Base-by-base conservation (phyloP, 2,797 vertebrate species). In the Toxotes lorentzi region DNA sequence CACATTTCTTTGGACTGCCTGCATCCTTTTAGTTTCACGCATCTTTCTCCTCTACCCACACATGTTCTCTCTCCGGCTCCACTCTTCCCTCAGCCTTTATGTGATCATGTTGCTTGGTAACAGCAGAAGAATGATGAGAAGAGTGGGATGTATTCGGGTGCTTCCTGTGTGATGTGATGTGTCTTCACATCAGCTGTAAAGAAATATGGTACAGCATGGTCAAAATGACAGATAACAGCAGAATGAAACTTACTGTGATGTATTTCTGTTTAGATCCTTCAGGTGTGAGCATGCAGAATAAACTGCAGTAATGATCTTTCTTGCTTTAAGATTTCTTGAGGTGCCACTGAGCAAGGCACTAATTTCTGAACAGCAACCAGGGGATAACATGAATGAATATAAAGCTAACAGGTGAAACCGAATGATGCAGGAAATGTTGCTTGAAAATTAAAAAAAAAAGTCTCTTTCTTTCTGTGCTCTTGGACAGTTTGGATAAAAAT, bases 51-150 rank as follows among this genome's bases (percentile, higher is more conserved):
- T 89, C 93, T 92, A 75, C 93, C 93, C 93, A 94, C 93, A 92
- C 92, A 89, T 88, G 78, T 85, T 92, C 84, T 83, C 83, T 83
- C 78, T 66, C 83, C 48, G 34, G 75, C 88, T 85, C 73, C 83
- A 72, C 88, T 89, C 86, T 88, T 86, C 77, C 68, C 84, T 89
- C 69, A 7, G 84, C 82, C 84, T 91, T 90, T 84, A 90, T 83
- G 83, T 45, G 87, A 92, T 92, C 86, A 91, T 84, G 94, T 95
- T 94, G 93, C 94, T 83, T 93, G 89, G 94, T 93, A 94, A 94
- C 94, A 87, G 89, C 80, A 85, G 81, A 85, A 90, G 90, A 89
- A 85, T 82, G 87, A 93, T 89, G 90, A 91, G 85, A 84, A 85
- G 89, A 82, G 88, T 79, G 80, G 89, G 88, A 92, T 88, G 86